Evolutionary conservation across 2,113 vertebrate species (phyloP).

Genomic region (Romanogobio albipinnatus): DNA sequence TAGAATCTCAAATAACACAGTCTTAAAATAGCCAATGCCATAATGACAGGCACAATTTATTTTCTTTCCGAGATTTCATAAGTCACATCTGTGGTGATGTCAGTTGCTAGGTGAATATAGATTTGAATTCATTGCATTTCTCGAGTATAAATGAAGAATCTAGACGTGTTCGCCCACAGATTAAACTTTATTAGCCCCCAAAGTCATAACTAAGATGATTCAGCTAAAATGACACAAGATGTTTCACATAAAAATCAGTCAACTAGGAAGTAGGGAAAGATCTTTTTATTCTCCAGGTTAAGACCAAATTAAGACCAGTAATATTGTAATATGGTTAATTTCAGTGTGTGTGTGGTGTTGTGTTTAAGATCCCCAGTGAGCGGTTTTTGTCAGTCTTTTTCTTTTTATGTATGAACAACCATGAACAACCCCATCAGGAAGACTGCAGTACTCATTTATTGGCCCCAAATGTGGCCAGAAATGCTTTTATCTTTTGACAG

Average conservation of each 20-base stretch:
- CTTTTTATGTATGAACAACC: background rate
- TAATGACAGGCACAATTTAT: constrained; percentile 6
- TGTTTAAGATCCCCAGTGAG: background rate
- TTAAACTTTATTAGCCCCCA: background rate
- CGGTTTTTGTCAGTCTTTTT: background rate
- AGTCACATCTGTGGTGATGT: background rate
- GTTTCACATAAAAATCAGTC: too few relatives aligned
- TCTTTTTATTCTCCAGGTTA: constrained; percentile 5
- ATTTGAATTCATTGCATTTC: background rate
- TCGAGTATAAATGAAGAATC: background rate
- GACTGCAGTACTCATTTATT: background rate
- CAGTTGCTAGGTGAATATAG: background rate
- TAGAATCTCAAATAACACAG: background rate
- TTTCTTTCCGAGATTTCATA: background rate
- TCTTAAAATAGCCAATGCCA: background rate
- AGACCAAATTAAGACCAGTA: background rate
- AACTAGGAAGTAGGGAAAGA: too few relatives aligned
- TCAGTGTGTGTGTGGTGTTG: background rate
- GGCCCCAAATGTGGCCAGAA: background rate
- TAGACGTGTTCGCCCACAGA: background rate
- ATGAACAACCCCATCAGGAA: background rate
- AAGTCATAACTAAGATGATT: constrained; percentile 2
- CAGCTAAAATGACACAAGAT: constrained; percentile 6
- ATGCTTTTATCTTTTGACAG: background rate
- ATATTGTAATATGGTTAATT: background rate